Conservation (phyloP, 2,797 vertebrate genomes). For the Podargus strigoides region DNA sequence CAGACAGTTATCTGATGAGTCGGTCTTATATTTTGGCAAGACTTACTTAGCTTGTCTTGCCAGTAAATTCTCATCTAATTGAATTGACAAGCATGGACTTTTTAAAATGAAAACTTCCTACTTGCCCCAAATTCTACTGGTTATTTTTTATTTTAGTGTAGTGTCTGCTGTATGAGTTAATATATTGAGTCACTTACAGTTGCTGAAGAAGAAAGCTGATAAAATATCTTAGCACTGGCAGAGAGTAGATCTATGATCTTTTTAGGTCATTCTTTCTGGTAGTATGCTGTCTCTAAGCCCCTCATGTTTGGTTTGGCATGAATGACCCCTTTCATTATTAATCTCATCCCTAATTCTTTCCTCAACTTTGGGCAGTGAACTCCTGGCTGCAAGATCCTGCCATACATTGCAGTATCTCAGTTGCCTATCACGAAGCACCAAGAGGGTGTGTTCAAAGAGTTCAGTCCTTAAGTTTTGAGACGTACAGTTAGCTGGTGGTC, state of each 20-base stretch:
- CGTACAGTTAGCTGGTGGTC: background rate
- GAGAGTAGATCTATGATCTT: background rate
- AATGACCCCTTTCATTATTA: background rate
- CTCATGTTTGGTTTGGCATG: background rate
- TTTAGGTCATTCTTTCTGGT: conserved; percentile 18
- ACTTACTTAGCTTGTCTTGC: conserved; percentile 2
- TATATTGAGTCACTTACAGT: conserved; percentile 32
- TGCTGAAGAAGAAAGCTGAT: conserved; percentile 18
- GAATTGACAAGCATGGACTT: conserved; percentile 48
- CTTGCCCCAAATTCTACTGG: conserved; percentile 21
- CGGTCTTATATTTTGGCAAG: conserved; percentile 37
- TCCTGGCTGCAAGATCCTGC: background rate
- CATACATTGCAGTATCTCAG: background rate
- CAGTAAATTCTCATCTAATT: conserved; percentile 57
- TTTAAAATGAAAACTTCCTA: conserved; percentile 52
- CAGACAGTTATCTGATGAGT: conserved; percentile 36
- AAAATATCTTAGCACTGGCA: conserved; percentile 18
- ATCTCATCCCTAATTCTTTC: background rate
- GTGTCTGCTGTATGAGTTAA: conserved; percentile 38
- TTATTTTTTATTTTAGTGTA: conserved; percentile 12
- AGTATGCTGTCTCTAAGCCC: background rate
- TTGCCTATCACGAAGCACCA: background rate
- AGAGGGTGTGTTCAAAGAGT: background rate
- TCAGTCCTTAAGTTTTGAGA: background rate
- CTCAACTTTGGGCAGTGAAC: background rate